These are phyloP conservation scores for Seriola aureovittata DNA, from an alignment of 2,113 vertebrate genomes.

Conservation along the genomic window DNA sequence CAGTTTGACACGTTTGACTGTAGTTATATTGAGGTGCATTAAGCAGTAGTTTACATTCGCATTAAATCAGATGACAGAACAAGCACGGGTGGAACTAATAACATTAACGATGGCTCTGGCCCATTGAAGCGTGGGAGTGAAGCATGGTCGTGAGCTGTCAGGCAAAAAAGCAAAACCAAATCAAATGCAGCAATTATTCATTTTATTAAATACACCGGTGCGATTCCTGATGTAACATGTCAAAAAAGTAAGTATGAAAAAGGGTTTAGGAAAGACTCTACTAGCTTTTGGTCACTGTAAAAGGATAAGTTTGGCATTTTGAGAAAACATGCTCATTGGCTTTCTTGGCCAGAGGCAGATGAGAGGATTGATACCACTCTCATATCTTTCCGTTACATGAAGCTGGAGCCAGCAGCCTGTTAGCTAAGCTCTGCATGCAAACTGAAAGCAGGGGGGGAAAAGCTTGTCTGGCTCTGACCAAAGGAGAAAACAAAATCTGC, in stretches of 20 bases:
- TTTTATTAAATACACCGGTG: slow-evolving; percentile 23
- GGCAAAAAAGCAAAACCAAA: slow-evolving; percentile 24
- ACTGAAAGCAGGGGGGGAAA: neutral
- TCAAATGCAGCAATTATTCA: neutral
- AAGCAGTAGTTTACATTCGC: slow-evolving; percentile 18
- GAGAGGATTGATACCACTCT: neutral
- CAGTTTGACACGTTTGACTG: slow-evolving; percentile 2
- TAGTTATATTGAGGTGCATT: slow-evolving; percentile 13
- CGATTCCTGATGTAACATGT: slow-evolving; percentile 1
- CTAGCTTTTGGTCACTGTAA: neutral
- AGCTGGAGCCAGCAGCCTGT: slow-evolving; percentile 16
- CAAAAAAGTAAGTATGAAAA: neutral
- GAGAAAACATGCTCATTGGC: neutral
- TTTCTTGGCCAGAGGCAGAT: slow-evolving; percentile 12
- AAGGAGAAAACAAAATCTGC: neutral
- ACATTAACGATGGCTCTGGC: slow-evolving; percentile 7
- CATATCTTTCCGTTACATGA: neutral
- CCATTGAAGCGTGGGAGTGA: neutral
- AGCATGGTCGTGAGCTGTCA: slow-evolving; percentile 27
- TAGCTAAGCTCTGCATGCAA: slow-evolving; percentile 20
- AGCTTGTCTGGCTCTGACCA: neutral
- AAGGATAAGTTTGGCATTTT: neutral
- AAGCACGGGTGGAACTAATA: slow-evolving; percentile 44
- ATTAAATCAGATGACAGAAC: slow-evolving; percentile 43
- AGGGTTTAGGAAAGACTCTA: neutral